Base-by-base conservation (phyloP, 2,888 invertebrate genomes). In the Helleia helle region DNA sequence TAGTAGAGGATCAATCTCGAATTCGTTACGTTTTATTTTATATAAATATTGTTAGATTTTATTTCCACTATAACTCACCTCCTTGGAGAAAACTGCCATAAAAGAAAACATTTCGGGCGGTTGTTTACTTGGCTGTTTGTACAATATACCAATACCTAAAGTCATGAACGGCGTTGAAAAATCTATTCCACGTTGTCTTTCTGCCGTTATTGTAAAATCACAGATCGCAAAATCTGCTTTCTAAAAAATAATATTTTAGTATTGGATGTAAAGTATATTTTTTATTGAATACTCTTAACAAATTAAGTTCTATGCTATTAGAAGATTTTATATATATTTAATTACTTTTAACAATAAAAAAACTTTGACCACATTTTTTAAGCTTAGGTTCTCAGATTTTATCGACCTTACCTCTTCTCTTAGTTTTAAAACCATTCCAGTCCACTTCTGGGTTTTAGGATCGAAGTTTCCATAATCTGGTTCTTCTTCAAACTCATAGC, bases 131-230 rank as follows among this genome's bases (percentile, higher is more conserved):
- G 97, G 96, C 57, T 94, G 93, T 58, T 90, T 92, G 74, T 93
- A 97, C 9, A 97, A 72, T 49, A 98, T 97, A 39, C 93, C 92
- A 50, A 96, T 96, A 30, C 94, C 94, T 39, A 97, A 84, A 58
- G 93, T 95, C 93, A 98, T 96, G 69, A 97, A 98, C 0, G 97
- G 97, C 68, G 93, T 94, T 0, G 97, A 96, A 65, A 99, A 98
- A 71, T 97, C 97, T 0, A 96, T 95, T n/a, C 90, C 94, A 47
- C 86, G 87, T 66, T 96, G 94, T 41, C 98, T 87, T 50, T 92
- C 90, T 9, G 94, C 91, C 1, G 97, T 96, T 51, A 94, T 92
- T 9, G 93, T 93, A 50, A 98, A 87, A 61, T 97, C 97, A 3
- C 95, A 95, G 44, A 98, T 94, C 0, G 94, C 97, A 56, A 98